Evolutionary conservation across 2,888 invertebrate genomes (phyloP), one percentile per base, ranked within the genome.

Genomic region (Catocala nupta): DNA sequence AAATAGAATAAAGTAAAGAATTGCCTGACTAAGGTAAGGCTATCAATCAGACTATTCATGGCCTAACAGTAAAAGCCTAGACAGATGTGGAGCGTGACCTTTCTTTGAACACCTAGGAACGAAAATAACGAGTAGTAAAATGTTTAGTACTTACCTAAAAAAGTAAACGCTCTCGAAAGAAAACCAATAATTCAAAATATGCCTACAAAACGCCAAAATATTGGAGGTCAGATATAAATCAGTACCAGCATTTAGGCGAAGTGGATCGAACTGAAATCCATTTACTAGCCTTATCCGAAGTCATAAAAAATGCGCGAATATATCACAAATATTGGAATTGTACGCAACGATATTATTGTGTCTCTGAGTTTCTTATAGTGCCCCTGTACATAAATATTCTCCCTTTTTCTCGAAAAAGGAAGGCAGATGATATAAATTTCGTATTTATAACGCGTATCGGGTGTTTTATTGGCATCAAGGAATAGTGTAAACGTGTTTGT

Each of bases 251-350:
- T 59, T 50, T 10, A 12, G 13, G 12, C 5, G 33, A 44, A 75
- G 51, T 58, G 16, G 44, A 65, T 60, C 52, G 49, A 60, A 59
- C 45, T 34, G 39, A 68, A 72, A 68, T 65, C 58, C 52, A 68
- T 68, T 59, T 65, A 56, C 48, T 55, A 10, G 51, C 49, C 51
- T 43, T 65, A 52, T 49, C 42, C 36, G 45, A 25, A 42, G 44
- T 49, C 44, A 59, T 59, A 63, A 63, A 53, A 52, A 61, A 48
- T 56, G 44, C 49, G 33, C 16, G 39, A 48, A 75, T 65, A 63
- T 63, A 59, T 65, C 39, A 55, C 42, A 33, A 49, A 33, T 34
- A 61, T 51, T 54, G 39, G 55, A 36, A 56, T 39, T 45, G 55
- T 52, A 16, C 42, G 34, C 44, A 54, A 6, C 7, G 5, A 36